Conservation (phyloP, 2,888 invertebrate genomes). For the Encarsia formosa region DNA sequence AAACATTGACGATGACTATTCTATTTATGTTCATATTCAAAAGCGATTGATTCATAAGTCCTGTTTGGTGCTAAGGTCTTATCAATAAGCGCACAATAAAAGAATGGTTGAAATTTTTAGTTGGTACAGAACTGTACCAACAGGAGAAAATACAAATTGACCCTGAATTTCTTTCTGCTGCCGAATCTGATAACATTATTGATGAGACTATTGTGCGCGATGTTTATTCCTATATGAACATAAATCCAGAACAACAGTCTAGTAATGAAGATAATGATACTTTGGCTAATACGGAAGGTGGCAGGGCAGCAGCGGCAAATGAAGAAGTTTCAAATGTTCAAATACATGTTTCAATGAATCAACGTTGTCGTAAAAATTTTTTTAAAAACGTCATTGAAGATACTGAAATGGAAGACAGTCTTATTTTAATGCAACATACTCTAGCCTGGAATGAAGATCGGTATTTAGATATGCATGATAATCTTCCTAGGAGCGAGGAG, state of each 20-base stretch:
- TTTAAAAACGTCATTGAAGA: slow-evolving; percentile 25
- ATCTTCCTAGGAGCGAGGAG: too few species aligned
- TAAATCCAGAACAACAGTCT: not conserved
- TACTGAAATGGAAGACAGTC: slow-evolving; percentile 22
- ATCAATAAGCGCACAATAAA: slow-evolving; percentile 30
- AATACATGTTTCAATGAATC: too few species aligned
- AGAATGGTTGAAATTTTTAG: slow-evolving; percentile 30
- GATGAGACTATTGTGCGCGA: not conserved
- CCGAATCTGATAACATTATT: slow-evolving; percentile 1
- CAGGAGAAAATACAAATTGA: not conserved
- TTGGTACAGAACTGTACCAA: slow-evolving; percentile 24
- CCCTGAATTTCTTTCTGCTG: slow-evolving; percentile 7
- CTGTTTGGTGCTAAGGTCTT: slow-evolving; percentile 31
- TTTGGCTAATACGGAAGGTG: too few species aligned
- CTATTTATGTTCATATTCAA: slow-evolving; percentile 34
- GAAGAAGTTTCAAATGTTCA: too few species aligned
- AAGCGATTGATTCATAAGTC: slow-evolving; percentile 29
- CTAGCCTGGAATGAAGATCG: slow-evolving; percentile 30
- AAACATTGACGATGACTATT: slow-evolving; percentile 36
- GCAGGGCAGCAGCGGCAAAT: too few species aligned
- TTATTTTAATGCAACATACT: slow-evolving; percentile 28
- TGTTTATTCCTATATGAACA: not conserved
- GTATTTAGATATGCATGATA: too few species aligned
- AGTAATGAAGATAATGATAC: too few species aligned
- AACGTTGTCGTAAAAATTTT: too few species aligned